Evolutionary conservation across 1,140 invertebrate species (phyloP), one percentile per base, ranked within the genome.

Genomic region (Drosophila trapezifrons): DNA sequence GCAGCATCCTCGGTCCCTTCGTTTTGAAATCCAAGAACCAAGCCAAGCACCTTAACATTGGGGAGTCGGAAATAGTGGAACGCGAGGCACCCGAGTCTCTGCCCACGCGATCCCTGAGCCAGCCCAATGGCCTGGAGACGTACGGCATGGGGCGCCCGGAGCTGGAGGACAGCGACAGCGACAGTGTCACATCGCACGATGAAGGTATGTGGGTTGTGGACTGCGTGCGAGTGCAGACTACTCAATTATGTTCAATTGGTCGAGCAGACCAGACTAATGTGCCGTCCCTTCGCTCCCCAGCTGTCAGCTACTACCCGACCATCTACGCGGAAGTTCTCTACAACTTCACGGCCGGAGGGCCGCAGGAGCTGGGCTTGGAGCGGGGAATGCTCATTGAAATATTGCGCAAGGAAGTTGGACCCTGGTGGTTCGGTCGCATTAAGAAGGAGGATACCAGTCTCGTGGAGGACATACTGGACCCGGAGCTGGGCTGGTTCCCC

Each of bases 71-170:
- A 22, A 67, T 58, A 13, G 54, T 52, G 3, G 86, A 91, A 15
- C 77, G 86, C 17, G 73, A 84, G 20, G 85, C 92, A 77, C 93
- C 92, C 70, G 92, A 93, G 89, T 93, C 94, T 40, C 93, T 94
- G 81, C 92, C 96, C 59, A 93, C 94, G 62, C 92, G 95, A 32
- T 96, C 95, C 6, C 92, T 96, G 18, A 96, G 95, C 84, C 95
- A 96, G 80, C 95, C 95, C 52, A 93, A 95, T 70, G 95, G 95
- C 76, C 93, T 96, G 66, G 95, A 96, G 27, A 78, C 65, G 0
- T 90, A 79, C 71, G 90, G 86, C 22, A 89, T 78, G 42, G 58
- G 70, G n/a, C 73, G 80, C 9, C 57, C 40, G 17, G 90, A 92
- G 27, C 55, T 75, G 8, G 86, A 91, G 42, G 91, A 92, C 45